Evolutionary conservation across 2,797 vertebrate species (phyloP), one percentile per base, ranked within the genome.

Genomic region (Pangasius larnaudii): DNA sequence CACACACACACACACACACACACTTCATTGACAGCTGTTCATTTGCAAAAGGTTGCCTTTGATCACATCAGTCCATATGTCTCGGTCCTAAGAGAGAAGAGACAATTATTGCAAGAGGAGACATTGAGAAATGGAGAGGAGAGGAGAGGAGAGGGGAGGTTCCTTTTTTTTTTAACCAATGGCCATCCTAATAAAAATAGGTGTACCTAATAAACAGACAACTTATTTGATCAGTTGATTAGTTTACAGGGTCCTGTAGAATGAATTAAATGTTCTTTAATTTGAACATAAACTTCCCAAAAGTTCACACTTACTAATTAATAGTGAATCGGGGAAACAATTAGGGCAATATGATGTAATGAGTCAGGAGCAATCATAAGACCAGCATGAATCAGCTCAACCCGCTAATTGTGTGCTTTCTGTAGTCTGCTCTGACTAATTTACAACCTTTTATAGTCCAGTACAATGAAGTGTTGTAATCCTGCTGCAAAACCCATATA

Each of bases 31-130:
- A 27, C 74, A 88, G 84, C 85, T 89, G 89, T 87, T 89, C 83
- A 84, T 87, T 58, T 80, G 75, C 59, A 75, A 84, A 81, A 79
- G 72, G 75, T 85, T 90, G 83, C 74, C 86, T 92, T 87, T 92
- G 84, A 90, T 91, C 89, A 83, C 7, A 69, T 56, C 59, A 56
- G 71, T 36, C 80, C 49, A 74, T 83, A 88, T 75, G 75, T 85
- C 58, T 91, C 33, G 71, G 49, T 86, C 71, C 58, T 63, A 79
- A 30, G 67, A 88, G 65, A 78, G 59, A 27, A 46, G 36, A 74
- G 53, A 63, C 10, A 49, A 87, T 49, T 74, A 83, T 80, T 59
- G 51, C 53, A 58, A 58, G 30, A 78, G 49, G 27, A 13, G 61
- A 61, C 36, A 61, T 14, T 30, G 19, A 69, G 49, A 75, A 42